Evolutionary conservation across 2,797 vertebrate species (phyloP), one percentile per base, ranked within the genome.

Genomic region (Schizothorax lantsangensis): DNA sequence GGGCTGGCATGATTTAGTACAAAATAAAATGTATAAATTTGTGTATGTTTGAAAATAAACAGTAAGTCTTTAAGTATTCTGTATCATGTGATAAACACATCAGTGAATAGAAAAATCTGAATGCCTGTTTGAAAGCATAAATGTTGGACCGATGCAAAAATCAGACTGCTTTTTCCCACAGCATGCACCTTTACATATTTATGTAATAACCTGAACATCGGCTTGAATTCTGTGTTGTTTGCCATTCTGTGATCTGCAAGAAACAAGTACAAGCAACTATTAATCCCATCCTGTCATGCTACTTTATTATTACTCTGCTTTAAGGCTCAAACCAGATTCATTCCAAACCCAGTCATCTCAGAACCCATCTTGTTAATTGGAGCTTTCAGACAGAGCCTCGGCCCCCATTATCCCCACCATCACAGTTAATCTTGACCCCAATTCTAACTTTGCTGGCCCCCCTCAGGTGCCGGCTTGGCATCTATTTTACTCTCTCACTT

Each of bases 341-440:
- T 68, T 68, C 64, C 2, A 17, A 66, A 66, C 26, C 64, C 30
- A 17, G 30, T 33, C 30, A 68, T 33, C 64, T 19, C 64, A 68
- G 64, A 68, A 36, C 64, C 7, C 64, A 68, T 68, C 30, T 36
- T 36, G 30, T 36, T 36, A 68, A 68, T 68, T 36, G 15, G 6
- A 36, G 64, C 30, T 36, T 68, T 68, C 30, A 68, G 64, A 68
- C 64, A 68, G 30, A 68, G 64, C 64, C 64, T 36, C 64, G 9
- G 64, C 15, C 64, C 62, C 64, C 64, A 36, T 36, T 36, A 36
- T 68, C 64, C 64, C 30, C 64, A 68, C 30, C 30, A 68, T 68
- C 64, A 68, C 30, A 68, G 64, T 19, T 68, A 68, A 68, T 68
- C 64, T 68, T 68, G 64, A 68, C 30, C 64, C 30, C 64, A 68